A percentile compares a stretch with the other conserved stretches of the same genome.
Conservation (phyloP, 64 coral and sea anemone species). For the Acropora yongei region DNA sequence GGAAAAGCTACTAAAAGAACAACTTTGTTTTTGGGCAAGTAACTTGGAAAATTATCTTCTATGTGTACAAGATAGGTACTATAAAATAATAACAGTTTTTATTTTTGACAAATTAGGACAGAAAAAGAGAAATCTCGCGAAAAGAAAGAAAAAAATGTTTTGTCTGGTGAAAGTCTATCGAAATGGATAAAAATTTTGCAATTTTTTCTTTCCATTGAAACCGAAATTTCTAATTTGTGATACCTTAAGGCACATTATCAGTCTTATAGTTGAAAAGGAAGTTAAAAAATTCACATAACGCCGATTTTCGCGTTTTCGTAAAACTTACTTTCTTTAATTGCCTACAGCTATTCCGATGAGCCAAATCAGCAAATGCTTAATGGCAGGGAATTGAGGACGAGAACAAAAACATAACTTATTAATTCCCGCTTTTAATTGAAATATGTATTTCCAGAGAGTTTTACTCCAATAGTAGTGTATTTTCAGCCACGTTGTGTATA, state of each 20-base stretch:
- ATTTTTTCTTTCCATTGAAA: not conserved
- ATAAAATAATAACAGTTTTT: too few species aligned
- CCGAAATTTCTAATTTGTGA: not conserved
- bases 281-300: not conserved
- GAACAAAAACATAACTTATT: not conserved
- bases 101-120: too few species aligned
- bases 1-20: too few species aligned
- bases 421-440: not conserved
- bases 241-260: not conserved
- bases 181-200: too few species aligned
- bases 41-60: too few species aligned
- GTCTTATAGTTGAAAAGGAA: not conserved
- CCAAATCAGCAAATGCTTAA: constrained; percentile 10
- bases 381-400: not conserved
- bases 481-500: not conserved
- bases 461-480: not conserved
- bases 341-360: constrained; percentile 1
- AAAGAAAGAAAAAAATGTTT: too few species aligned
- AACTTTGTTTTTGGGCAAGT: too few species aligned
- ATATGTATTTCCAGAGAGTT: not conserved
- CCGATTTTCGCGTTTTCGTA: constrained; percentile 25
- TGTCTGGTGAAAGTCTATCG: too few species aligned
- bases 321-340: not conserved
- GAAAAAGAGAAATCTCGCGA: too few species aligned
- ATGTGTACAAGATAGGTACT: too few species aligned